Evolutionary conservation across 2,888 invertebrate genomes (phyloP).

Genomic region (Orthosia gracilis): DNA sequence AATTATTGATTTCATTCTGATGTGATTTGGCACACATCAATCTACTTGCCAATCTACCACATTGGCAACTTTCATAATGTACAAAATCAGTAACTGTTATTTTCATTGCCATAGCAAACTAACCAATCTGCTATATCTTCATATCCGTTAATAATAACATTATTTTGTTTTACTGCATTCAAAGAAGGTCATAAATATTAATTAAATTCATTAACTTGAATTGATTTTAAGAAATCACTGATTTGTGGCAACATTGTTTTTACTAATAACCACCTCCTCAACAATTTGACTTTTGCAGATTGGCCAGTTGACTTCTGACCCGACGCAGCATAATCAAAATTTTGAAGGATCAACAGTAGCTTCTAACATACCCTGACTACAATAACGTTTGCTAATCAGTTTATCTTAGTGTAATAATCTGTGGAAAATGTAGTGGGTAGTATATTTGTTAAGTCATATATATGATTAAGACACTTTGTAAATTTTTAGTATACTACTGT

Average conservation of each 20-base stretch:
- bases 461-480: no score
- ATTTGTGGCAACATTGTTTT: constrained; percentile 3
- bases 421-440: no score
- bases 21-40: constrained; percentile 1
- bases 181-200: background rate
- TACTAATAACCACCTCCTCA: constrained; percentile 1
- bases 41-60: constrained; percentile 4
- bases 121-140: background rate
- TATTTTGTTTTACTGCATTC: constrained; percentile 4
- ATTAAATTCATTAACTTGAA: constrained; percentile 1
- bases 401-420: no score
- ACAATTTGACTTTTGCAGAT: constrained; percentile 1
- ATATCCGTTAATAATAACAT: background rate
- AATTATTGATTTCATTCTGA: constrained; percentile 2
- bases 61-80: constrained; percentile 2
- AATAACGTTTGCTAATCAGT: no score
- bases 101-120: background rate
- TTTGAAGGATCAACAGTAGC: no score
- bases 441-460: no score
- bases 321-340: no score
- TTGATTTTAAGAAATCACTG: constrained; percentile 5
- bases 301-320: constrained; percentile 1
- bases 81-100: constrained; percentile 1
- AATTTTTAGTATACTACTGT: no score
- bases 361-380: no score